Conservation (phyloP, 2,888 invertebrate genomes). For the Tupiocoris notatus region DNA sequence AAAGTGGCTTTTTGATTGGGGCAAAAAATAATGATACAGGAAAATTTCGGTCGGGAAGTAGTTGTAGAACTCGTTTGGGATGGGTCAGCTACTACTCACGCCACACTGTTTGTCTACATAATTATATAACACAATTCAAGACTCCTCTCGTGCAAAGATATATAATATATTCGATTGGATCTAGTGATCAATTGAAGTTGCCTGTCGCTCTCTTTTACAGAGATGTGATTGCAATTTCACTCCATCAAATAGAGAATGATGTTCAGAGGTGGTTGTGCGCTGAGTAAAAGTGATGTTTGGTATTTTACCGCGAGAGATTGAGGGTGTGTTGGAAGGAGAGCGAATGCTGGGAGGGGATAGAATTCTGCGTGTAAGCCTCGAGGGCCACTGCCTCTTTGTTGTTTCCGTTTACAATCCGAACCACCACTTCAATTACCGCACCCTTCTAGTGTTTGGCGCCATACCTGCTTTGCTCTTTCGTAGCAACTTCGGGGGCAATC, state of each 20-base stretch:
- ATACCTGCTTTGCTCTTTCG: neutral
- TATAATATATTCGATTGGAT: too few species aligned
- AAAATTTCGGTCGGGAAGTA: too few species aligned
- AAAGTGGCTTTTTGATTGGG: too few species aligned
- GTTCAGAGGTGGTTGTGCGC: neutral
- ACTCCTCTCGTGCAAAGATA: too few species aligned
- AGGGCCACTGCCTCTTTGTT: neutral
- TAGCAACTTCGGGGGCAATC: neutral
- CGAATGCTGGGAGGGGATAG: neutral
- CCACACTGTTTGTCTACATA: too few species aligned
- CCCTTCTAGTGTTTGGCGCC: neutral
- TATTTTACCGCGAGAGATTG: neutral
- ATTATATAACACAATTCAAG: too few species aligned
- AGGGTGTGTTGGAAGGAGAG: neutral
- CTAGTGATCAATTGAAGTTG: too few species aligned
- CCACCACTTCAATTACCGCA: neutral
- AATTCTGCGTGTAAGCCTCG: neutral
- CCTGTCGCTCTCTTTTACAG: too few species aligned
- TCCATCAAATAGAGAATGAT: neutral
- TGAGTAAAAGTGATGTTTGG: neutral
- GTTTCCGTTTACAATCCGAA: neutral
- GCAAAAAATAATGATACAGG: too few species aligned
- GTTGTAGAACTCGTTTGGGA: too few species aligned
- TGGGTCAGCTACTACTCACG: too few species aligned
- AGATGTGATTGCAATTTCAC: too few species aligned